These are phyloP conservation scores for Drosophila sp. DNA, from an alignment of 1,140 invertebrate species.

Conservation along the genomic window DNA sequence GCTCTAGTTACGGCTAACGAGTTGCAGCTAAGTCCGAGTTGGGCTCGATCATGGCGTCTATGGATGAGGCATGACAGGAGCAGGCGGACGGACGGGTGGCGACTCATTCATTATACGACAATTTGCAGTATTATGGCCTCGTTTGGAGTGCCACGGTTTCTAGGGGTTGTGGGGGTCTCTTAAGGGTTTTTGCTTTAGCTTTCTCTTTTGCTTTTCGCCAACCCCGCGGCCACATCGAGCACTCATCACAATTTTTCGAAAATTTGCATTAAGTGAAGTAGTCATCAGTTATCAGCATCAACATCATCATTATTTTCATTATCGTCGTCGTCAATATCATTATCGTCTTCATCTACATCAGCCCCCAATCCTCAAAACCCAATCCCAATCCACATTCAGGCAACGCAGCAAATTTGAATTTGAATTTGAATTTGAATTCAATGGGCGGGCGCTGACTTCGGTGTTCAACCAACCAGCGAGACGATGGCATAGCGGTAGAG, in stretches of 20 bases:
- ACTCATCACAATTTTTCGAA: conserved; percentile 60
- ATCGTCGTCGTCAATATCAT: conserved; percentile 17
- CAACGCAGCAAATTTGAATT: conserved; percentile 64
- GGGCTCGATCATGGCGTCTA: no score
- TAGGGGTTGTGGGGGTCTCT: neutral
- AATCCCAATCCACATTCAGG: conserved; percentile 20
- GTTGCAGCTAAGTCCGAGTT: conserved; percentile 43
- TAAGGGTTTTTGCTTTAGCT: conserved; percentile 16
- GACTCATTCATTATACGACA: conserved; percentile 77
- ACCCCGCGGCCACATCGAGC: conserved; percentile 30
- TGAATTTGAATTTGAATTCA: conserved; percentile 68
- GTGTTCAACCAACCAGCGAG: conserved; percentile 26
- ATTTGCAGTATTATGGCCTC: conserved; percentile 81
- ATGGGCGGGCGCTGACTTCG: conserved; percentile 44
- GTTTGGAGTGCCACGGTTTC: conserved; percentile 40
- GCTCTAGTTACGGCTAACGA: conserved; percentile 51
- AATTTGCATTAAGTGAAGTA: conserved; percentile 84
- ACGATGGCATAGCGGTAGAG: neutral
- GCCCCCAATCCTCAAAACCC: conserved; percentile 9
- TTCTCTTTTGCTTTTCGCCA: neutral
- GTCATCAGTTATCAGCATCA: conserved; percentile 77
- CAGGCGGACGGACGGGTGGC: conserved; percentile 5
- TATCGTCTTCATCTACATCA: conserved; percentile 11
- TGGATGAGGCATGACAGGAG: neutral
- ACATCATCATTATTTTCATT: conserved; percentile 45